Conservation (phyloP, 2,888 invertebrate genomes). For the Vanessa cardui region DNA sequence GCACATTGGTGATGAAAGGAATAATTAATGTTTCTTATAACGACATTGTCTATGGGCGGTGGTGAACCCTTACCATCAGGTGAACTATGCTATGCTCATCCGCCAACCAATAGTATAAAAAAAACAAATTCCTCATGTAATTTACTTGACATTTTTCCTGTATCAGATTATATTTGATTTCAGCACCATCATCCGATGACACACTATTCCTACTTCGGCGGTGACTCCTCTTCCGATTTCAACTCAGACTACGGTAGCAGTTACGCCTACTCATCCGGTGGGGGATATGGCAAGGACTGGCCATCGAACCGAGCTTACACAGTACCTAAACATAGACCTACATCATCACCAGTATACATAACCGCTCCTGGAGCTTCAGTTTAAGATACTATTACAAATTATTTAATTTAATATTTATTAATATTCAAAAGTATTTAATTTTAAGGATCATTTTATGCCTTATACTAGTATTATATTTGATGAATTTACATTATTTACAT, state of each 20-base stretch:
- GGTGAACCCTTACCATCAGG: too few relatives aligned
- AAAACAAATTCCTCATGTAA: too few relatives aligned
- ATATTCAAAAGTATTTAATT: constrained; percentile 2
- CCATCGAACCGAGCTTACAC: constrained; percentile 74
- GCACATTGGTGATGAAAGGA: too few relatives aligned
- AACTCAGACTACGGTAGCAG: constrained; percentile 68
- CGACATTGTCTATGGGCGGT: too few relatives aligned
- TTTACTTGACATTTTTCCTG: too few relatives aligned
- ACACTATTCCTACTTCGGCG: constrained; percentile 70
- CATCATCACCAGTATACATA: constrained; percentile 64
- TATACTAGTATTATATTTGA: too few relatives aligned
- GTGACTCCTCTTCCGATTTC: constrained; percentile 63
- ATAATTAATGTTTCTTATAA: too few relatives aligned
- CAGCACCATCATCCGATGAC: constrained; percentile 70
- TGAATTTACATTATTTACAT: too few relatives aligned
- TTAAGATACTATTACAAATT: constrained; percentile 38
- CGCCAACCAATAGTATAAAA: too few relatives aligned
- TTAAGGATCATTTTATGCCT: too few relatives aligned
- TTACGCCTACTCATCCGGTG: constrained; percentile 67
- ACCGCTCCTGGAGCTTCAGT: constrained; percentile 68
- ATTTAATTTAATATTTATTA: constrained; percentile 5
- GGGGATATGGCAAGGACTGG: constrained; percentile 75
- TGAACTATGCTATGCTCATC: too few relatives aligned
- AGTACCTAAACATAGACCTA: constrained; percentile 63
- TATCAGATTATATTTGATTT: not conserved